Evolutionary conservation across 2,888 invertebrate species (phyloP).

Genomic region (Sphaerophoria rueppellii): DNA sequence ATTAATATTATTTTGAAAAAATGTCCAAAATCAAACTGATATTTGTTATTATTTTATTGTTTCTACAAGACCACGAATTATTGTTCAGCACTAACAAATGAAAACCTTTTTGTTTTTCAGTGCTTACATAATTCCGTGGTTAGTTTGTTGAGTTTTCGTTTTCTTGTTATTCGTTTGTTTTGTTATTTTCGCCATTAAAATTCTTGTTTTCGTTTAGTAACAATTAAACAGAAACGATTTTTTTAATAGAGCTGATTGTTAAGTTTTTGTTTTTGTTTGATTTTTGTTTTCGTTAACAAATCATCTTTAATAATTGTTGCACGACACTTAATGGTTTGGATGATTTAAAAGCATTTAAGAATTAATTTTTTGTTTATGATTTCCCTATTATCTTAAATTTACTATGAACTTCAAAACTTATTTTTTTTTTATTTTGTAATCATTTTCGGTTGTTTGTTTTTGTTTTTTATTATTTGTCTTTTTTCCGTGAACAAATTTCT

Average conservation of each 20-base stretch:
- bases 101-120: slow-evolving; percentile 13
- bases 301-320: slow-evolving; percentile 45
- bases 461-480: background rate
- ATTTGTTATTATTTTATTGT: slow-evolving; percentile 22
- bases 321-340: too few relatives aligned
- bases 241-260: slow-evolving; percentile 45
- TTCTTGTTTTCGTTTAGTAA: slow-evolving; percentile 44
- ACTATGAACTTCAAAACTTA: too few relatives aligned
- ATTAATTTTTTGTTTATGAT: too few relatives aligned
- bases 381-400: too few relatives aligned
- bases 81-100: slow-evolving; percentile 25
- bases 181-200: slow-evolving; percentile 27
- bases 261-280: slow-evolving; percentile 47
- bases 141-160: slow-evolving; percentile 26
- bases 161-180: slow-evolving; percentile 35
- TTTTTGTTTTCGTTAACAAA: slow-evolving; percentile 59
- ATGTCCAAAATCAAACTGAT: slow-evolving; percentile 11
- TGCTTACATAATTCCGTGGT: slow-evolving; percentile 20
- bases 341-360: too few relatives aligned
- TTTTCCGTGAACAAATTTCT: slow-evolving; percentile 4
- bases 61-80: background rate
- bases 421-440: too few relatives aligned
- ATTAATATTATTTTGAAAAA: background rate
- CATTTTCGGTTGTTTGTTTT: background rate
- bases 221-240: slow-evolving; percentile 34